These are phyloP conservation scores for Willisornis vidua DNA, from an alignment of 2,113 vertebrate species.

Conservation along the genomic window DNA sequence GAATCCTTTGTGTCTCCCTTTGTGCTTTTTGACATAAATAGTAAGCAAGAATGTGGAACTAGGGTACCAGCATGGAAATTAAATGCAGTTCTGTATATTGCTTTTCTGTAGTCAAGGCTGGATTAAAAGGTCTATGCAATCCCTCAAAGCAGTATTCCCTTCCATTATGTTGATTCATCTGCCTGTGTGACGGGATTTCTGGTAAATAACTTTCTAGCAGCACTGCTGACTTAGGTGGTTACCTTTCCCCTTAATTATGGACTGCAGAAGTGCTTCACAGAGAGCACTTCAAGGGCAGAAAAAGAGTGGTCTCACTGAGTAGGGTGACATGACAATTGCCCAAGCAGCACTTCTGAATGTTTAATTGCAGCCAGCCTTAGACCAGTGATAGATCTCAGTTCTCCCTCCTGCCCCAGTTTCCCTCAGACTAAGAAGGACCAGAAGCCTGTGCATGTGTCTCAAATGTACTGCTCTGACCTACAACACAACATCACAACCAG, in stretches of 20 bases:
- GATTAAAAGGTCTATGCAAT: background rate
- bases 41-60: background rate
- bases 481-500: background rate
- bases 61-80: background rate
- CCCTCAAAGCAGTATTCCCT: background rate
- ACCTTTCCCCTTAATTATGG: background rate
- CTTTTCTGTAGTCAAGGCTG: background rate
- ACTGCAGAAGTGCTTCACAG: background rate
- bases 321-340: background rate
- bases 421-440: background rate
- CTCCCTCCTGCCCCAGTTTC: fast-evolving
- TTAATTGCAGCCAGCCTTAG: background rate
- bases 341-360: background rate
- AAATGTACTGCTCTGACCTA: fast-evolving
- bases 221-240: background rate
- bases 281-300: background rate
- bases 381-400: background rate
- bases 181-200: background rate
- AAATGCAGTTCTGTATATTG: background rate
- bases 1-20: background rate
- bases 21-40: background rate
- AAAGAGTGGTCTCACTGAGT: background rate
- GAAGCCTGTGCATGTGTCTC: background rate
- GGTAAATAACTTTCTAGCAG: background rate
- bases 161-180: background rate